phyloP scores from a whole-genome alignment of 2,113 vertebrate species.

The human (Homo sapiens) region DNA sequence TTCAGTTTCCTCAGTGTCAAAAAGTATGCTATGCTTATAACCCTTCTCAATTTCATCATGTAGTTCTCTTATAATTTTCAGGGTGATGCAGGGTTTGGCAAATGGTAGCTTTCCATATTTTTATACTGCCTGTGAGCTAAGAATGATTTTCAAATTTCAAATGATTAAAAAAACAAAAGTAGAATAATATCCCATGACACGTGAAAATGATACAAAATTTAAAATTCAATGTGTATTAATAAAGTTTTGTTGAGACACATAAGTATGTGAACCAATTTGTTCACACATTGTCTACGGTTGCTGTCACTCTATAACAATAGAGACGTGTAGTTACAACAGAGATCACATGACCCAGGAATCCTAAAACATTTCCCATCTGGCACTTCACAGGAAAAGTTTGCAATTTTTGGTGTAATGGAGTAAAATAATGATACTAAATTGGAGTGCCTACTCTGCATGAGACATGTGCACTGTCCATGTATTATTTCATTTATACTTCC shows the following conservation, averaged over 20 bases:
- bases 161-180: background rate
- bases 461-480: accelerated
- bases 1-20: background rate
- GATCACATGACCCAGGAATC: background rate
- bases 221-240: background rate
- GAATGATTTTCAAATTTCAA: background rate
- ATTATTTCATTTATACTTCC: background rate
- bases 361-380: too few relatives aligned
- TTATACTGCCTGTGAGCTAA: background rate
- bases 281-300: too few relatives aligned
- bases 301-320: background rate
- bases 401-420: background rate
- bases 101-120: background rate
- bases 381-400: background rate
- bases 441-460: background rate
- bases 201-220: background rate
- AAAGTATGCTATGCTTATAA: background rate
- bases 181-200: background rate
- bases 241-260: background rate
- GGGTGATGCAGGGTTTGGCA: background rate
- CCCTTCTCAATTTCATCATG: background rate
- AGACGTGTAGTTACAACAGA: background rate
- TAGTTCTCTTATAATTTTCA: background rate
- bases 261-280: background rate
- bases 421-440: background rate